Percentiles rank a stretch among this genome's conserved stretches.
phyloP scores from a whole-genome alignment of 2,797 vertebrate species.

The Mormyrops attenuatus region DNA sequence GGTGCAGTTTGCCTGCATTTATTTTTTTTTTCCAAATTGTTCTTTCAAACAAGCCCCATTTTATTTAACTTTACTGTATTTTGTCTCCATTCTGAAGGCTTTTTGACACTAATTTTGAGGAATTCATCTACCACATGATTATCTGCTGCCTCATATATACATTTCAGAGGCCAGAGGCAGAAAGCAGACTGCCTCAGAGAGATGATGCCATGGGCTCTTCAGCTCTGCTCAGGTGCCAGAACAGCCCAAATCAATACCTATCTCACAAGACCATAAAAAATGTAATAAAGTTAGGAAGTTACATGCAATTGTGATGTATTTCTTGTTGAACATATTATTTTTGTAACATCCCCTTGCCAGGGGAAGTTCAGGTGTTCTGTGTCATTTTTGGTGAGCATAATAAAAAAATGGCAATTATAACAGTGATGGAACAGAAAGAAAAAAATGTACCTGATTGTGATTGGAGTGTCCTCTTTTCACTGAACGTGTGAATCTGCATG shows the following conservation, averaged over 20 bases:
- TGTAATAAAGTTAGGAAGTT: slow-evolving; percentile 26
- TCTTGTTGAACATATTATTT: slow-evolving; percentile 58
- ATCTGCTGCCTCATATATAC: slow-evolving; percentile 36
- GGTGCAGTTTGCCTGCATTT: slow-evolving; percentile 57
- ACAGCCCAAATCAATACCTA: slow-evolving; percentile 26
- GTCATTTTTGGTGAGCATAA: slow-evolving; percentile 26
- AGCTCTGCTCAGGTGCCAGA: slow-evolving; percentile 47
- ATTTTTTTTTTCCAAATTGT: slow-evolving; percentile 36
- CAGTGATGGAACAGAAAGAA: slow-evolving; percentile 30
- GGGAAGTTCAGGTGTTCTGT: slow-evolving; percentile 19
- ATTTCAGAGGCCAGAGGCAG: slow-evolving; percentile 50
- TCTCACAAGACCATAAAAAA: slow-evolving; percentile 47
- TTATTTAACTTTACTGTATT: slow-evolving; percentile 40
- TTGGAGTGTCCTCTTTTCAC: slow-evolving; percentile 23
- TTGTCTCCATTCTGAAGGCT: slow-evolving; percentile 37
- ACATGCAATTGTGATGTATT: slow-evolving; percentile 54
- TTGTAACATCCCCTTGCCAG: slow-evolving; percentile 56
- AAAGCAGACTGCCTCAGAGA: slow-evolving; percentile 45
- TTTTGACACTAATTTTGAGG: slow-evolving; percentile 45
- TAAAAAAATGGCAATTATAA: slow-evolving; percentile 37
- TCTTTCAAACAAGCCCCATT: slow-evolving; percentile 42
- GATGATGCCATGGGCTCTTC: slow-evolving; percentile 52
- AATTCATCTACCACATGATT: slow-evolving; percentile 39
- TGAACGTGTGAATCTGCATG: neutral
- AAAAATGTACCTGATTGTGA: slow-evolving; percentile 28